phyloP scores from a whole-genome alignment of 2,888 invertebrate species.

The Pyrrhia umbra region DNA sequence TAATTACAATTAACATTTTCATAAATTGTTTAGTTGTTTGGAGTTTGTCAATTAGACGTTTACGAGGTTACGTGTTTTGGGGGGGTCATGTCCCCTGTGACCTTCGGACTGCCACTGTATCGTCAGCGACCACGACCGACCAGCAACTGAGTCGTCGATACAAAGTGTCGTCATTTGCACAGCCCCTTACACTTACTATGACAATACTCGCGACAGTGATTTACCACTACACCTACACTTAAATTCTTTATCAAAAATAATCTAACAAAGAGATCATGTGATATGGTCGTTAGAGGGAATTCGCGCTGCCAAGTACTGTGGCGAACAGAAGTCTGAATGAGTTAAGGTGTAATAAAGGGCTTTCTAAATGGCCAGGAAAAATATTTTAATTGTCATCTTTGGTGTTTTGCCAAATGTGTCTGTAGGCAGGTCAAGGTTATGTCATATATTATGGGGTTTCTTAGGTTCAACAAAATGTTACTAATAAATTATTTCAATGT shows the following conservation, averaged over 20 bases:
- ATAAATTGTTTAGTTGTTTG: too few species aligned
- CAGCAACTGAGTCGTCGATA: too few species aligned
- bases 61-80: too few species aligned
- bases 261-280: slow-evolving; percentile 73
- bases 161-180: neutral
- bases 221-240: slow-evolving; percentile 68
- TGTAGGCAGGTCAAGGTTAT: slow-evolving; percentile 42
- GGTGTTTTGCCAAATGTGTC: slow-evolving; percentile 51
- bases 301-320: slow-evolving; percentile 63
- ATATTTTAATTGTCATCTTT: slow-evolving; percentile 50
- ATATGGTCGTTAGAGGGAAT: slow-evolving; percentile 49
- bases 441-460: slow-evolving; percentile 25
- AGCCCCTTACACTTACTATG: neutral
- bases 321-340: slow-evolving; percentile 4
- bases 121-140: too few species aligned
- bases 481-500: neutral
- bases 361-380: slow-evolving; percentile 37
- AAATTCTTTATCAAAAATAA: slow-evolving; percentile 74
- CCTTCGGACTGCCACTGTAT: too few species aligned
- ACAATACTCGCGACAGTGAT: slow-evolving; percentile 58
- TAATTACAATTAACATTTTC: too few species aligned
- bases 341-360: slow-evolving; percentile 23
- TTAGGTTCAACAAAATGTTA: slow-evolving; percentile 1
- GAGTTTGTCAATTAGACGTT: too few species aligned
- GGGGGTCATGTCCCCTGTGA: too few species aligned